Evolutionary conservation across 1,140 invertebrate species (phyloP).

Genomic region (Cydia splendana): DNA sequence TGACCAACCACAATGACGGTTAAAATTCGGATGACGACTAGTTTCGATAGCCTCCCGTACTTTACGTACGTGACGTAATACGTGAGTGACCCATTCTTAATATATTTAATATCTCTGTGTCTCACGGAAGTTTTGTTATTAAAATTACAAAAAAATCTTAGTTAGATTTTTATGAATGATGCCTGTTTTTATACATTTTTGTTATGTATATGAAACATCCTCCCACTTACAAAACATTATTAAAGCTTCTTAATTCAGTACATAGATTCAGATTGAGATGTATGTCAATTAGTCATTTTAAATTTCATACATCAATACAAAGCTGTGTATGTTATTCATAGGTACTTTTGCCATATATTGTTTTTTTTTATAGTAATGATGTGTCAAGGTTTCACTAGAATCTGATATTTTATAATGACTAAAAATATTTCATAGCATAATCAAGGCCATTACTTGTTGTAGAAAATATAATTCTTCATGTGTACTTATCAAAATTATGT

Average conservation of each 20-base stretch:
- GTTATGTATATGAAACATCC: neutral
- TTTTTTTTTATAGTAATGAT: neutral
- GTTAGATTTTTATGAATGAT: neutral
- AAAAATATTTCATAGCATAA: neutral
- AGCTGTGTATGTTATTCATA: neutral
- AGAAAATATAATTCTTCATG: neutral
- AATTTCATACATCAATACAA: neutral
- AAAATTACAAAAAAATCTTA: neutral
- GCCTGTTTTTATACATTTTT: neutral
- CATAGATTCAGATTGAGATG: neutral
- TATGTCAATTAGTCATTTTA: neutral
- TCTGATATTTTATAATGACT: neutral
- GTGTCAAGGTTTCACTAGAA: neutral
- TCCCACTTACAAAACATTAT: neutral
- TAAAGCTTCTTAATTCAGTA: neutral
- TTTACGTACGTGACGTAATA: too few relatives aligned
- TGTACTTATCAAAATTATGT: conserved; percentile 20
- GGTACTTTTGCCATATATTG: neutral
- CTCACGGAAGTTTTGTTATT: too few relatives aligned
- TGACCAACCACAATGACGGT: too few relatives aligned
- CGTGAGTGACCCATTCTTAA: too few relatives aligned
- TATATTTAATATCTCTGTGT: too few relatives aligned
- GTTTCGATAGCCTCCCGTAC: too few relatives aligned
- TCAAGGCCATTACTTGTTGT: conserved; percentile 8
- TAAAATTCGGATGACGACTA: too few relatives aligned